Percentiles rank a stretch among this genome's conserved stretches.
These are phyloP conservation scores for Ceratosolen solmsi DNA, from an alignment of 1,140 invertebrate genomes.

Conservation along the genomic window DNA sequence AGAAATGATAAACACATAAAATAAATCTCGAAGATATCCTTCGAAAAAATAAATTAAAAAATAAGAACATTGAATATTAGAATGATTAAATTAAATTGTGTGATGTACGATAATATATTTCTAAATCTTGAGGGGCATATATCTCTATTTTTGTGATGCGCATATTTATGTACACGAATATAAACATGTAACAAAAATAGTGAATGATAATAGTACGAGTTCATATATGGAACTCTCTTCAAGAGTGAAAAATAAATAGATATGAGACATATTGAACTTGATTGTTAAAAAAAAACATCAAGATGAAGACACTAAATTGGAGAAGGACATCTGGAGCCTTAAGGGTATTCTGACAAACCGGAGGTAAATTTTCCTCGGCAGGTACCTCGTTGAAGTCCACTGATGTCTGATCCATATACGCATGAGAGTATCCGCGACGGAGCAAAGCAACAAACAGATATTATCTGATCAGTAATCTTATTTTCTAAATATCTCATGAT, in stretches of 20 bases:
- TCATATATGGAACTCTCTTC: conserved; percentile 1
- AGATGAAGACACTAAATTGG: conserved; percentile 43
- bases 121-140: not conserved
- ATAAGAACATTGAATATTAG: conserved; percentile 36
- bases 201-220: conserved; percentile 21
- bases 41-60: conserved; percentile 35
- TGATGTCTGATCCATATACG: conserved; percentile 80
- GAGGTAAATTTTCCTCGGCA: conserved; percentile 89
- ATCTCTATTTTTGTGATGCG: not conserved
- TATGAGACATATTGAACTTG: conserved; percentile 6
- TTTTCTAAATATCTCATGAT: conserved; percentile 41
- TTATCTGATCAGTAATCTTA: conserved; percentile 68
- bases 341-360: conserved; percentile 79
- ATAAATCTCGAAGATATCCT: conserved; percentile 38
- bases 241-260: conserved; percentile 21
- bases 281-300: conserved; percentile 30
- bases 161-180: conserved; percentile 16
- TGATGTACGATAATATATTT: conserved; percentile 26
- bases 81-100: conserved; percentile 5
- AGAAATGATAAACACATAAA: conserved; percentile 26
- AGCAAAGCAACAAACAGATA: conserved; percentile 74
- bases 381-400: conserved; percentile 90
- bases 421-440: conserved; percentile 69
- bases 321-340: conserved; percentile 38
- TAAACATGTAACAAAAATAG: conserved; percentile 14